Evolutionary conservation across 2,888 invertebrate genomes (phyloP), one percentile per base, ranked within the genome.

Genomic region (Eupithecia exiguata): DNA sequence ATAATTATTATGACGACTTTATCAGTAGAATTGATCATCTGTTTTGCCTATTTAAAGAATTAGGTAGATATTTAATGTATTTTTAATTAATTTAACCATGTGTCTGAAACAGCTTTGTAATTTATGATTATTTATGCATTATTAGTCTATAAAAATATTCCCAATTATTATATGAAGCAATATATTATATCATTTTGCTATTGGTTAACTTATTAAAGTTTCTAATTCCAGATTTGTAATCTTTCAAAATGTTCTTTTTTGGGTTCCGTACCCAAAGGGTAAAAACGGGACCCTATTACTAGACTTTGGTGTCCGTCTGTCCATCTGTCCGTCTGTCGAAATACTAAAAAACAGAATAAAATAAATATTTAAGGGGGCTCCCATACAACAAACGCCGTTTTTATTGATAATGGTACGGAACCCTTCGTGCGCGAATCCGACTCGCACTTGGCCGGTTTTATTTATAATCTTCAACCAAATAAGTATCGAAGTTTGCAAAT

Each of bases 21-120:
- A 74, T 77, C 74, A 38, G 67, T 72, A 69, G 53, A 49, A 70
- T 77, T 72, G 66, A 74, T 74, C 76, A 65, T 46, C 16, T 65
- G 66, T 61, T 72, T 70, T 72, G 18, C 62, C 35, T 35, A 62
- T 16, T 30, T 5, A 4, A 53, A 5, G 10, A n/a, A 49, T 4
- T n/a, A 49, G 49, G 18, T 18, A n/a, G 18, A 18, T 46, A 18
- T 14, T 0, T 35, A 35, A 62, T 62, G 62, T 62, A 62, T 62
- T 62, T 62, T 62, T 62, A 62, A 62, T 62, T 35, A 62, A 62
- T 62, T 35, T 62, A 16, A 21, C 12, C 53, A 53, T 58, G 1
- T 3, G 21, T 58, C 25, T 58, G 58, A 25, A 5, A 58, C 53
- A 21, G n/a, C 53, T 25, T 25, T 58, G 21, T 14, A 58, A 58